These are phyloP conservation scores for Micrasema minimum DNA, from an alignment of 1,140 invertebrate genomes.

Conservation along the genomic window DNA sequence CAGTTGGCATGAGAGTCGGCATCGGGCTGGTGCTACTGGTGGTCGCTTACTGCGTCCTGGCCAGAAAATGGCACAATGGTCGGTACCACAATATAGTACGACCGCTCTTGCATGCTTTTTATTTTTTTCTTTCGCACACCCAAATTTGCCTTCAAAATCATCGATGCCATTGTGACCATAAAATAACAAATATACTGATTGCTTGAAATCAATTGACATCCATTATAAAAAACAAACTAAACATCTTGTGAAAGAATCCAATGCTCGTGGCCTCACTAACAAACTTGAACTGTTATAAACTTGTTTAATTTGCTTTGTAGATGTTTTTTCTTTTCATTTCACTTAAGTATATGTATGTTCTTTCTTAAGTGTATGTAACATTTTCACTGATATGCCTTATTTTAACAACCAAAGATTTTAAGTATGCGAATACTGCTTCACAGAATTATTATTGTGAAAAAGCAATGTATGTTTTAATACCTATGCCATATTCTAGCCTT, in stretches of 20 bases:
- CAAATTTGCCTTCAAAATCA: constrained; percentile 4
- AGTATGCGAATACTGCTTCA: too few relatives aligned
- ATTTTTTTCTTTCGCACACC: constrained; percentile 34
- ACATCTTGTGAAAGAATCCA: constrained; percentile 38
- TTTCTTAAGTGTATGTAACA: not conserved
- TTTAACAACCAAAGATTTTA: constrained; percentile 1
- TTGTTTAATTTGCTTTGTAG: constrained; percentile 25
- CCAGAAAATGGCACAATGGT: constrained; percentile 53
- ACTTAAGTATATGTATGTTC: not conserved
- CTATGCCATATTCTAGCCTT: too few relatives aligned
- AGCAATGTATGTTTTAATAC: too few relatives aligned
- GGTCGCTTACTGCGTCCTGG: constrained; percentile 52
- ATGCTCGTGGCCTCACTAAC: constrained; percentile 53
- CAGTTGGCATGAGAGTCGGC: constrained; percentile 53
- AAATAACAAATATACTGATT: constrained; percentile 25
- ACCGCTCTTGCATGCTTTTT: constrained; percentile 50
- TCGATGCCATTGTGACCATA: constrained; percentile 2
- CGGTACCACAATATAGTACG: constrained; percentile 54
- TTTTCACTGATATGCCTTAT: too few relatives aligned
- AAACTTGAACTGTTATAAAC: constrained; percentile 38
- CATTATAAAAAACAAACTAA: constrained; percentile 34
- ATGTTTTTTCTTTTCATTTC: constrained; percentile 9
- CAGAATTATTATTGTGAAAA: too few relatives aligned
- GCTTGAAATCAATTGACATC: constrained; percentile 22
- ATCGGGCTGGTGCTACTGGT: constrained; percentile 50